Base-by-base conservation (phyloP, 2,888 invertebrate species). In the Callosobruchus maculatus region DNA sequence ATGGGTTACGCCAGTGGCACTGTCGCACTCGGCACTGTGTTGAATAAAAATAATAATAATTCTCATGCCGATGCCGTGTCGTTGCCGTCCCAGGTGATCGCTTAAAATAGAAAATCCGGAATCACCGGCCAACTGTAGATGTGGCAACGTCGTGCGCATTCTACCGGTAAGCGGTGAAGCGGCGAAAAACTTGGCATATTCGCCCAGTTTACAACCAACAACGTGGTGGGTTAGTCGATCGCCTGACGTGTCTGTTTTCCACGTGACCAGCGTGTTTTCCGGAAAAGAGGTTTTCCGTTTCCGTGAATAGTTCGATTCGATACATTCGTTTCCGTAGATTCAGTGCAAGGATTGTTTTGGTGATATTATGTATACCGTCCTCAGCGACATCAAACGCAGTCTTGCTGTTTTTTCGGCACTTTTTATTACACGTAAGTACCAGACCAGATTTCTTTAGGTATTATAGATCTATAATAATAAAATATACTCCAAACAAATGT, bases 351-450 rank as follows among this genome's bases (percentile, higher is more conserved):
- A 13, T 13, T 7, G 49, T 18, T 13, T 0, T 49, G 49, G 49
- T 49, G 49, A 49, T 49, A 49, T 49, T 49, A 49, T 49, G 49
- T 49, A 49, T 49, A 81, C 80, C 76, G 81, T 83, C 75, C 76
- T 83, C 71, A 80, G 80, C 77, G 80, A 82, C 74, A 81, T 83
- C 75, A 82, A 80, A 75, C 78, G 83, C 81, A 81, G 78, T 77
- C 80, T 82, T 78, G 81, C 83, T 26, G 79, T 83, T 30, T 76
- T 83, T 70, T 83, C 81, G 68, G 82, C 83, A 26, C 75, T 83
- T 70, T 80, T 83, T 70, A 82, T 83, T 76, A 83, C 83, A 71
- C 79, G 83, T 83, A 78, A 82, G 83, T 81, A 20, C 20, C 20
- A 49, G 13, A 18, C 4, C 49, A 13, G 49, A 1, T 49, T 49